Evolutionary conservation across 2,888 invertebrate species (phyloP).

Genomic region (Drosophila multiciliata): DNA sequence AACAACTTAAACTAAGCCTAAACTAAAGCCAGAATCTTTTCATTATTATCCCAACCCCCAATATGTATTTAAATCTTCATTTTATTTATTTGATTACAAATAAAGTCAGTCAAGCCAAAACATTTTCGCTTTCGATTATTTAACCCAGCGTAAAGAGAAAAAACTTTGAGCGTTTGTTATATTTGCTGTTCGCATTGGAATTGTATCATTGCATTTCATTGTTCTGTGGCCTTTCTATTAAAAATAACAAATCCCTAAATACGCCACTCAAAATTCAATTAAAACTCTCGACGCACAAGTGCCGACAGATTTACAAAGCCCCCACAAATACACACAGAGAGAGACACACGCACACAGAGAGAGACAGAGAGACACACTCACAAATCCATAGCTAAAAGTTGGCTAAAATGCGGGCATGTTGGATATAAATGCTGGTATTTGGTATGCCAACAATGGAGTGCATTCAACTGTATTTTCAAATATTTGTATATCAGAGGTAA

Average conservation of each 20-base stretch:
- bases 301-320: constrained; percentile 67
- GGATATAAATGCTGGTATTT: constrained; percentile 19
- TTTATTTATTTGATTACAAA: constrained; percentile 10
- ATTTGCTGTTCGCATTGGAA: constrained; percentile 35
- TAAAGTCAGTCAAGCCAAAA: constrained; percentile 11
- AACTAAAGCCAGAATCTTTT: neutral
- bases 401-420: constrained; percentile 8
- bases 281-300: constrained; percentile 73
- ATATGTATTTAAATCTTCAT: neutral
- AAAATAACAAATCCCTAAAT: constrained; percentile 79
- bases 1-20: neutral
- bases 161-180: constrained; percentile 25
- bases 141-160: constrained; percentile 7
- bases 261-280: constrained; percentile 78
- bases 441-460: constrained; percentile 54
- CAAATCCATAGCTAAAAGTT: constrained; percentile 37
- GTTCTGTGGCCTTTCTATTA: constrained; percentile 67
- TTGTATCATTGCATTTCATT: constrained; percentile 46
- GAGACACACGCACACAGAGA: constrained; percentile 21
- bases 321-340: constrained; percentile 17
- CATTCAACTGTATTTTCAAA: constrained; percentile 53
- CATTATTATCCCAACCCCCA: neutral
- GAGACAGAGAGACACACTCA: constrained; percentile 15
- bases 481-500: constrained; percentile 50
- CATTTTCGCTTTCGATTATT: constrained; percentile 28